A percentile compares a stretch with the other conserved stretches of the same genome.
Evolutionary conservation across 2,797 vertebrate species (phyloP).

Genomic region (Sebastiscus albofasciatus): DNA sequence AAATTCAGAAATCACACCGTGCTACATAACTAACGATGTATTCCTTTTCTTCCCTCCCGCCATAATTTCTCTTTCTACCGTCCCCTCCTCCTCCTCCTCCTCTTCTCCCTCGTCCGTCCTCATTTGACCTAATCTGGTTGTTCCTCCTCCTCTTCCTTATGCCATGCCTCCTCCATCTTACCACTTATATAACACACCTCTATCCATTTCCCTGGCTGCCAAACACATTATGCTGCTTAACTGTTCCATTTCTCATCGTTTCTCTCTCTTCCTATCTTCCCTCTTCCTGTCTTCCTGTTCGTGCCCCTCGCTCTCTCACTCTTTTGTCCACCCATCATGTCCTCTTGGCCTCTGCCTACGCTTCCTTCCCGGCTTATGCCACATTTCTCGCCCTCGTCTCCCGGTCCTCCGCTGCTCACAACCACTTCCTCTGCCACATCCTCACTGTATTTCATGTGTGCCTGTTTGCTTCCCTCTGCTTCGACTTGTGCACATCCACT

Average conservation of each 20-base stretch:
- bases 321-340: conserved; percentile 27
- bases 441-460: background rate
- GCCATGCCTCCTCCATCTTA: background rate
- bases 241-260: conserved; percentile 26
- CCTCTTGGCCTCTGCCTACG: conserved; percentile 21
- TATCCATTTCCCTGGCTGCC: background rate
- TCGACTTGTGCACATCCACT: background rate
- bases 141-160: conserved; percentile 13
- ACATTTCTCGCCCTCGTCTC: background rate
- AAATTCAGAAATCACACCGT: background rate
- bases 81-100: background rate
- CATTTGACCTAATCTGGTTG: conserved; percentile 33
- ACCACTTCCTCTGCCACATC: conserved; percentile 37
- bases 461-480: conserved; percentile 16
- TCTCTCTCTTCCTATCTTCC: conserved; percentile 11
- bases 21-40: conserved; percentile 14
- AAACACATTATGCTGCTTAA: conserved; percentile 2
- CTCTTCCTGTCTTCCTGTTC: conserved; percentile 48
- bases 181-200: background rate
- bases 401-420: conserved; percentile 16
- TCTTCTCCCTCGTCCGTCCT: background rate
- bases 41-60: background rate
- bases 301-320: background rate
- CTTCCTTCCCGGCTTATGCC: conserved; percentile 54
- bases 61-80: background rate